A percentile compares a stretch with the other conserved stretches of the same genome.
These are phyloP conservation scores for Orestias chungarensis DNA, from an alignment of 2,797 vertebrate genomes.

Conservation along the genomic window DNA sequence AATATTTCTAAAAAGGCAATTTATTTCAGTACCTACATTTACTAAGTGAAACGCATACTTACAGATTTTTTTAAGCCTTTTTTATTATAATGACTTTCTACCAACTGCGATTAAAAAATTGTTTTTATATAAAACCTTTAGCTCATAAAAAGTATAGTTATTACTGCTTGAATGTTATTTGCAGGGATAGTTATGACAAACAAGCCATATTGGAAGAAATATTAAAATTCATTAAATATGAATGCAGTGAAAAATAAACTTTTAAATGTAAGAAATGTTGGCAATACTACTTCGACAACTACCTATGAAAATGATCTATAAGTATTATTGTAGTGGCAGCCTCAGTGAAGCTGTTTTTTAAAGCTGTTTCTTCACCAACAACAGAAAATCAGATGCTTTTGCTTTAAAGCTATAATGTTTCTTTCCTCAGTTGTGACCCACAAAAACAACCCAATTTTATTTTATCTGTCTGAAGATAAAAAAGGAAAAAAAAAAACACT, in stretches of 20 bases:
- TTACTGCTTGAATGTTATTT: not conserved
- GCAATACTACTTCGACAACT: not conserved
- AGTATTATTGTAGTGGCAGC: not conserved
- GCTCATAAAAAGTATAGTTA: not conserved
- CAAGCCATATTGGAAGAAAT: not conserved
- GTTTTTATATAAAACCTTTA: no score
- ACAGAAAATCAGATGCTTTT: not conserved
- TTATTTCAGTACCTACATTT: no score
- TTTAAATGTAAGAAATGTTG: not conserved
- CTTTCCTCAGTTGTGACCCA: not conserved
- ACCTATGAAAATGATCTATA: conserved; percentile 2
- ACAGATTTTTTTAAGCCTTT: no score
- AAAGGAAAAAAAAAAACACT: not conserved
- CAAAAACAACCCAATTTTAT: not conserved
- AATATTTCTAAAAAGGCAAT: no score
- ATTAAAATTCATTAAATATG: not conserved
- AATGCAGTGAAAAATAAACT: not conserved
- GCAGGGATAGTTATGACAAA: not conserved
- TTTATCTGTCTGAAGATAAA: conserved; percentile 9
- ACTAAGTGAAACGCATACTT: no score
- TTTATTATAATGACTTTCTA: no score
- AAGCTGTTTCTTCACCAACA: not conserved
- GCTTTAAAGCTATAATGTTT: conserved; percentile 1
- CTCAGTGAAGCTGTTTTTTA: not conserved
- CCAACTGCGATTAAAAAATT: no score